Base-by-base conservation (phyloP, 2,797 vertebrate genomes). In the Cirrhinus molitorella region DNA sequence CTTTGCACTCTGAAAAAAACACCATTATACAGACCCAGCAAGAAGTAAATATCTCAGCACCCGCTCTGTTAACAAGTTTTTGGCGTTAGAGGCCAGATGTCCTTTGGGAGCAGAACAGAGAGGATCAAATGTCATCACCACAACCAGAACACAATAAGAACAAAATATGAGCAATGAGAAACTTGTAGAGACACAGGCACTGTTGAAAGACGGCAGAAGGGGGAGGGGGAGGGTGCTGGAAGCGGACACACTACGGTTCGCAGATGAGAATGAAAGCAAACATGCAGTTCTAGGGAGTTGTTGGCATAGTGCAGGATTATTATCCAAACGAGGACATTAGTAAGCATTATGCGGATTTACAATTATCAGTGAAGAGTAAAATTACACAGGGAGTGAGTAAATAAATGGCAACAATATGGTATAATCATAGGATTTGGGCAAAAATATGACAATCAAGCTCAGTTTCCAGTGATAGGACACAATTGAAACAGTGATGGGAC, bases 111-210 rank as follows among this genome's bases (percentile, higher is more conserved):
- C n/a, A 75, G 70, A 73, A 82, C 43, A 79, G 75, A 87, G 76
- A 75, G 59, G 77, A 74, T 81, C 76, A 73, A 80, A 43, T 74
- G 67, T 71, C 79, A 83, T 74, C 70, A 68, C 80, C 51, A 82
- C 72, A 85, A 75, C 76, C 68, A 80, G 63, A 79, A 73, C 80
- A 82, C 81, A 80, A 83, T 61, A 66, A 72, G 77, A 87, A 83
- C 74, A 87, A 75, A 79, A 78, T 66, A 85, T 71, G 79, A 80
- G 74, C 81, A 83, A 72, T 80, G 67, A 83, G 73, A 76, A 68
- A 78, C 73, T 65, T 68, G 73, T 61, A 73, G 73, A 73, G 25
- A 67, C 73, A 51, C 55, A 83, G 37, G 51, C 51, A 67, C 72
- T 28, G 74, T 55, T 86, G 40, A 80, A 74, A 76, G 85, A 53